phyloP scores from a whole-genome alignment of 2,113 vertebrate species.

The Capreolus pygargus region DNA sequence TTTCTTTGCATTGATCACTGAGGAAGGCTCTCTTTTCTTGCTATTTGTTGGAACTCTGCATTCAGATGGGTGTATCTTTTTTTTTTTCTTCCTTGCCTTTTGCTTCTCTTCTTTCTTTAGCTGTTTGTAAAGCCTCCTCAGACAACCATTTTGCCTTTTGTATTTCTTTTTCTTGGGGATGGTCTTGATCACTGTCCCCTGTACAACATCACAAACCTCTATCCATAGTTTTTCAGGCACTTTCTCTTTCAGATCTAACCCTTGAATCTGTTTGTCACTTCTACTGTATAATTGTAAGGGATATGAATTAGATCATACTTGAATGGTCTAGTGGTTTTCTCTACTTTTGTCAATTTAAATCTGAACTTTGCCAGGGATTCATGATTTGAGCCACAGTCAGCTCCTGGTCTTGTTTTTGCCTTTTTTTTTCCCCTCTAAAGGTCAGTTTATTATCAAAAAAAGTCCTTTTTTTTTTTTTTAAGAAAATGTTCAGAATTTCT shows the following conservation, averaged over 20 bases:
- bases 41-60: neutral
- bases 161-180: neutral
- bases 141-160: neutral
- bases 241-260: neutral
- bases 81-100: neutral
- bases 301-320: neutral
- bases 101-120: neutral
- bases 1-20: neutral
- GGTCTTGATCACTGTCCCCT: neutral
- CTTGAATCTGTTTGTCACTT: neutral
- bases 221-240: neutral
- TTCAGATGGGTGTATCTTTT: neutral
- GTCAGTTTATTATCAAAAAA: neutral
- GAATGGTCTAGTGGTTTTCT: neutral
- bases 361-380: neutral
- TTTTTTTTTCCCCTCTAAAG: neutral
- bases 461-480: neutral
- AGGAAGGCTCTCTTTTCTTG: neutral
- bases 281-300: neutral
- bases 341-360: rapidly evolving
- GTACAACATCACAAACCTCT: neutral
- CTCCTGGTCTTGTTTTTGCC: neutral
- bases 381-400: neutral
- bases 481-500: neutral
- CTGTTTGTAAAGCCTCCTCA: neutral